Evolutionary conservation across 2,888 invertebrate genomes (phyloP).

Genomic region (Arge pagana): DNA sequence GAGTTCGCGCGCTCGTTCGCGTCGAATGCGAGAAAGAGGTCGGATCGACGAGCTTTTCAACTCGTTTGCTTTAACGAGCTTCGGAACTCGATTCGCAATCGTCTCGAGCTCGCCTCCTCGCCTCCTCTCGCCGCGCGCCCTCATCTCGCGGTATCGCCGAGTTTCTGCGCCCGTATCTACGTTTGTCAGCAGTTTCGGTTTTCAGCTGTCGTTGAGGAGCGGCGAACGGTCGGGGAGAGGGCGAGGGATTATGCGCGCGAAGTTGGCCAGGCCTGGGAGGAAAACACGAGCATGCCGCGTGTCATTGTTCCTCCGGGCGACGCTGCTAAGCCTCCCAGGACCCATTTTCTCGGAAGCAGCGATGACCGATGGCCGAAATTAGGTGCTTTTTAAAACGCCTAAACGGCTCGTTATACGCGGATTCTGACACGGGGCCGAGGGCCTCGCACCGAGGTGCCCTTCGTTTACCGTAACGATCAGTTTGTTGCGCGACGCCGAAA

Average conservation of each 20-base stretch:
- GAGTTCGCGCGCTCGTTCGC: neutral
- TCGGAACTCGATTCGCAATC: conserved; percentile 53
- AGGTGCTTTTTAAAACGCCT: conserved; percentile 23
- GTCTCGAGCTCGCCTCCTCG: conserved; percentile 30
- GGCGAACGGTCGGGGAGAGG: neutral
- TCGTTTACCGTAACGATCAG: no score
- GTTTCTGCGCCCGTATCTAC: no score
- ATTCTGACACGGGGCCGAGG: no score
- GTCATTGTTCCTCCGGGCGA: neutral
- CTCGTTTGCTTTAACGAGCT: conserved; percentile 49
- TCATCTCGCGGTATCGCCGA: no score
- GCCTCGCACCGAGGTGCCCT: no score
- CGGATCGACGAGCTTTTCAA: conserved; percentile 33
- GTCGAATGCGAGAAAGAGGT: neutral
- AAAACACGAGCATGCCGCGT: neutral
- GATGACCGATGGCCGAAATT: conserved; percentile 44
- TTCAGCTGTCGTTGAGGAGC: no score
- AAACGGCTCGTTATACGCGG: no score
- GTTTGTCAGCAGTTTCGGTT: no score
- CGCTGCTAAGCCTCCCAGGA: neutral
- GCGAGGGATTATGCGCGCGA: no score
- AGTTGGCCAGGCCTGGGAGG: neutral
- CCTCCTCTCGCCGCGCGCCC: conserved; percentile 21
- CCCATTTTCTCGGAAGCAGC: conserved; percentile 33
- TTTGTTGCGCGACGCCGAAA: no score